Evolutionary conservation across 2,797 vertebrate species (phyloP).

Genomic region (Pyrocephalus nanus): DNA sequence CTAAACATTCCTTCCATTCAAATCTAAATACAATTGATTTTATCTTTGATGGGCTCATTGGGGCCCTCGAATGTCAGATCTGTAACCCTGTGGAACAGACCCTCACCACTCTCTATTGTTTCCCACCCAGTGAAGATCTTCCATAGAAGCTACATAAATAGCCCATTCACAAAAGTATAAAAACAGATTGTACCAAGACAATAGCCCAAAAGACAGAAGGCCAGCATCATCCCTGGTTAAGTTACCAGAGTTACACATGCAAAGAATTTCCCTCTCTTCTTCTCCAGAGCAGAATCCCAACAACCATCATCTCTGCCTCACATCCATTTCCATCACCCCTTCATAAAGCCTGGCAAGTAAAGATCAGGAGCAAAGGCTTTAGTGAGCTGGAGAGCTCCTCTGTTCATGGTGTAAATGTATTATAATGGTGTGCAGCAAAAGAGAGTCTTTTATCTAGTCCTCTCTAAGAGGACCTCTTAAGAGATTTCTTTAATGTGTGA

Average conservation of each 20-base stretch:
- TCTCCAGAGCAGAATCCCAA: neutral
- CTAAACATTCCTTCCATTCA: constrained; percentile 6
- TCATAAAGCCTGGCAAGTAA: neutral
- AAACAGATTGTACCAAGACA: constrained; percentile 15
- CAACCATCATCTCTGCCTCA: neutral
- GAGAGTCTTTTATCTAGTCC: neutral
- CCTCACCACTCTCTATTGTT: constrained; percentile 22
- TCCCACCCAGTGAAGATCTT: neutral
- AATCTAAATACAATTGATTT: constrained; percentile 40
- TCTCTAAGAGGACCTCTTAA: neutral
- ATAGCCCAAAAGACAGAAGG: constrained; percentile 1
- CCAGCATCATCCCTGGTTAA: neutral
- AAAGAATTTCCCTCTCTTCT: constrained; percentile 7
- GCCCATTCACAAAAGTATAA: constrained; percentile 8
- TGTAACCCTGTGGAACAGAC: neutral
- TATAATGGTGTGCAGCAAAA: neutral
- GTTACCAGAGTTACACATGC: neutral
- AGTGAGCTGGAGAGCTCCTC: neutral
- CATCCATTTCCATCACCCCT: neutral
- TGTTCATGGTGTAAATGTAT: neutral
- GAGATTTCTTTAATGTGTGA: neutral
- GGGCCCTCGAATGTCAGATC: neutral
- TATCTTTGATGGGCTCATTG: neutral
- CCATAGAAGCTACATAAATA: constrained; percentile 30
- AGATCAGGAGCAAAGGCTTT: neutral